Evolutionary conservation across 2,888 invertebrate genomes (phyloP).

Genomic region (Teleiodes luculella): DNA sequence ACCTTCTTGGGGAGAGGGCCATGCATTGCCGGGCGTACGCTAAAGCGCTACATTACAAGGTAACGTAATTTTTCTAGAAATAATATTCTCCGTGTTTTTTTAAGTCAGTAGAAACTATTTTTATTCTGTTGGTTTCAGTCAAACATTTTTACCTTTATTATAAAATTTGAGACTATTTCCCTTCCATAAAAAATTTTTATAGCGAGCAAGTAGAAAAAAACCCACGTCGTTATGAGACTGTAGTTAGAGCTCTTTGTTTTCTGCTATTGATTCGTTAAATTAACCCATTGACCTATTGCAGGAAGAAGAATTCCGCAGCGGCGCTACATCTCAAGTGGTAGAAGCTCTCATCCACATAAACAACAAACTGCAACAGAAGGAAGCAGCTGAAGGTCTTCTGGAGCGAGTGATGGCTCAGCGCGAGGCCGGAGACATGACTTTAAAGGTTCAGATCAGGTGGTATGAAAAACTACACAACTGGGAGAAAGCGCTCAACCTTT

Average conservation of each 20-base stretch:
- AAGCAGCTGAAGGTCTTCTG: constrained; percentile 96
- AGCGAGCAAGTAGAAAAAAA: too few relatives aligned
- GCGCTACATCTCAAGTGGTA: constrained; percentile 90
- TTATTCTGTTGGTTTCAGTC: too few relatives aligned
- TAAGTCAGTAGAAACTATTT: too few relatives aligned
- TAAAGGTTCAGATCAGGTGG: constrained; percentile 88
- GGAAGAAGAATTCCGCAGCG: constrained; percentile 95
- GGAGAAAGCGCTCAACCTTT: constrained; percentile 96
- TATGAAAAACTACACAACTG: constrained; percentile 99
- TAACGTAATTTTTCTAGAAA: too few relatives aligned
- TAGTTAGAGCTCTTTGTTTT: too few relatives aligned
- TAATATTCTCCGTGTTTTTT: too few relatives aligned
- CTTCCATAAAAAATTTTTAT: too few relatives aligned
- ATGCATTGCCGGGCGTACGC: constrained; percentile 93
- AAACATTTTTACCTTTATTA: constrained; percentile 5
- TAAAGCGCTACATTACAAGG: constrained; percentile 81
- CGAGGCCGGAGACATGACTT: constrained; percentile 80
- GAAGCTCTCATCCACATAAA: constrained; percentile 97
- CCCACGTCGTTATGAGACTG: too few relatives aligned
- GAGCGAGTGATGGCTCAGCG: constrained; percentile 92
- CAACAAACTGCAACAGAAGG: constrained; percentile 98
- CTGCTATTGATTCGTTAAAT: too few relatives aligned
- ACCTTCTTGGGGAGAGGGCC: constrained; percentile 93
- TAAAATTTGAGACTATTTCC: too few relatives aligned
- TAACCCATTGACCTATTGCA: constrained; percentile 32